phyloP scores from a whole-genome alignment of 2,888 invertebrate genomes.

The Lottia scabra region DNA sequence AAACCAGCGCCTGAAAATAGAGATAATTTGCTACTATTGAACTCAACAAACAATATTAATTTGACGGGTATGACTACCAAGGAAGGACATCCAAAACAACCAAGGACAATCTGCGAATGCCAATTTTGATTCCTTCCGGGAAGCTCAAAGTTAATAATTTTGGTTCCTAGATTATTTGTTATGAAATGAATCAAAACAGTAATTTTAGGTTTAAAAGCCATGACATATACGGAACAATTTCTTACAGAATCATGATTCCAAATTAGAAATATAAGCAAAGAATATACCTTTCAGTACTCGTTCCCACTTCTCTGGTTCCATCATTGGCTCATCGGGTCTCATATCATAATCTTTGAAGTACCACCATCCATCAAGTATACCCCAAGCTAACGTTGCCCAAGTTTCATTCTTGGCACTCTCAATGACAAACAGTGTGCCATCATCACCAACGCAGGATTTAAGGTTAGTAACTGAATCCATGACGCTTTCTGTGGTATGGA shows the following conservation, averaged over 20 bases:
- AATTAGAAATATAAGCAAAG: neutral
- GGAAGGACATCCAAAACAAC: too few relatives aligned
- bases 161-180: too few relatives aligned
- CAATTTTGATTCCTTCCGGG: too few relatives aligned
- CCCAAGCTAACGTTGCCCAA: neutral
- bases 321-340: slow-evolving; percentile 3
- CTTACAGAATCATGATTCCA: too few relatives aligned
- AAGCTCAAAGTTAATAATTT: too few relatives aligned
- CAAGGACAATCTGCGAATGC: too few relatives aligned
- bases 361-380: neutral
- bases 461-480: neutral
- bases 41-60: too few relatives aligned
- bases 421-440: neutral
- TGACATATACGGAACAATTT: too few relatives aligned
- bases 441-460: neutral
- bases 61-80: too few relatives aligned
- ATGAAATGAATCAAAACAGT: too few relatives aligned
- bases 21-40: neutral
- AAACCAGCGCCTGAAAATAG: neutral
- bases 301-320: slow-evolving; percentile 3
- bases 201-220: too few relatives aligned
- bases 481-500: neutral
- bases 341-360: neutral
- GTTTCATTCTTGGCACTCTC: neutral
- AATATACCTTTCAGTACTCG: neutral